Evolutionary conservation across 92 coral and sea anemone species (phyloP).

Genomic region (Metridium senile): DNA sequence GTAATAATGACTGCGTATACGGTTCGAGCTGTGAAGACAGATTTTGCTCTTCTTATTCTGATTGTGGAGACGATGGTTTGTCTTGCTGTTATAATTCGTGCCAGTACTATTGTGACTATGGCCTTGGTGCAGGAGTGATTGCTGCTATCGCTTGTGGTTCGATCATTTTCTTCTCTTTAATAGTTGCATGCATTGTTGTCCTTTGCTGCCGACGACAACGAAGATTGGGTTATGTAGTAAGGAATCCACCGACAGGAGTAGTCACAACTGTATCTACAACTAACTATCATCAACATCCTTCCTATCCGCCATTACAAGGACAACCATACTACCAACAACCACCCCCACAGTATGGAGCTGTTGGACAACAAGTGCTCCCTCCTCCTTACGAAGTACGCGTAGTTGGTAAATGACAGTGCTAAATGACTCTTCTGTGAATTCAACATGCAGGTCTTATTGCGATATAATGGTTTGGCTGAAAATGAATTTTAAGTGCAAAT

Average conservation of each 20-base stretch:
- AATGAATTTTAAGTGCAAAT: no score
- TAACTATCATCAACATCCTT: neutral
- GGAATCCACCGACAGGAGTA: neutral
- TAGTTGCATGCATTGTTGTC: neutral
- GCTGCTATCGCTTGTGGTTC: neutral
- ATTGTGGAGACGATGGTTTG: neutral
- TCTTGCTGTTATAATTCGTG: neutral
- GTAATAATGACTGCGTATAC: neutral
- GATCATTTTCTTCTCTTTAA: neutral
- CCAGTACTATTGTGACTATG: neutral
- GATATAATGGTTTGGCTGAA: no score
- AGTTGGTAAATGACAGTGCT: no score
- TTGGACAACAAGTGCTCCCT: neutral
- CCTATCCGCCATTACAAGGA: conserved; percentile 12
- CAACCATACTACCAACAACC: conserved; percentile 13
- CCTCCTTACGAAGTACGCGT: neutral
- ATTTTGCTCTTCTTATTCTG: neutral
- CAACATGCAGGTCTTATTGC: no score
- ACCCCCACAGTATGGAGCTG: conserved; percentile 11
- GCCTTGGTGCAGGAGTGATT: neutral
- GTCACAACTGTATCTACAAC: neutral
- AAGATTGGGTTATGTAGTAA: neutral
- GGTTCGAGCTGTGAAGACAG: neutral
- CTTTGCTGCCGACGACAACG: neutral
- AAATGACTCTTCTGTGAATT: no score